Percentiles rank a stretch among this genome's conserved stretches.
Conservation (phyloP, 2,888 invertebrate genomes). For the Leucoma salicis region DNA sequence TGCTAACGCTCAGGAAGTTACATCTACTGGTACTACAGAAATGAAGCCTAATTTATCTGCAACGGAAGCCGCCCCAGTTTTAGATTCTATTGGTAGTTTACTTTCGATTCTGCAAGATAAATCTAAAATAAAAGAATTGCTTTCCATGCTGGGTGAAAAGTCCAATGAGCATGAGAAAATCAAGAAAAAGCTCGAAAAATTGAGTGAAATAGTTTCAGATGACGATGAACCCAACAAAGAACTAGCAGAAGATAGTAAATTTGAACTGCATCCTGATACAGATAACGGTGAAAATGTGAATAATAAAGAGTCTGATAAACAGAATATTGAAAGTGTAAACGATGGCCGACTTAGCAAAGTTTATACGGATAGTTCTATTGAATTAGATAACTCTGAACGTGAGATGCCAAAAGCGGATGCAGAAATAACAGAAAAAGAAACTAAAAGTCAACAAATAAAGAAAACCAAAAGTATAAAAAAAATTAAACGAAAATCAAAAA, state of each 20-base stretch:
- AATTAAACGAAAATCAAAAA: constrained; percentile 25
- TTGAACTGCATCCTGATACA: neutral
- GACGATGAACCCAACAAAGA: constrained; percentile 43
- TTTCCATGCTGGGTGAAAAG: constrained; percentile 64
- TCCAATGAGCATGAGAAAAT: constrained; percentile 73
- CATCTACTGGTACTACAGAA: constrained; percentile 48
- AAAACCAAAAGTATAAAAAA: constrained; percentile 24
- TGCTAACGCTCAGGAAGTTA: constrained; percentile 59
- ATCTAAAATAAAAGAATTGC: constrained; percentile 72
- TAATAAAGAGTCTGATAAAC: neutral
- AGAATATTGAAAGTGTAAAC: neutral
- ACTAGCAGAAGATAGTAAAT: constrained; percentile 4
- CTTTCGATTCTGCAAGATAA: constrained; percentile 70
- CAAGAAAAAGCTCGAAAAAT: constrained; percentile 81
- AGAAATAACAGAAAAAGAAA: neutral
- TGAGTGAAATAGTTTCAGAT: constrained; percentile 80
- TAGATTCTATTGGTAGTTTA: constrained; percentile 56
- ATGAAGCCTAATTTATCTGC: constrained; percentile 31
- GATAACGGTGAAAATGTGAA: neutral
- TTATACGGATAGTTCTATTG: neutral
- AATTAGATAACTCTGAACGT: no score
- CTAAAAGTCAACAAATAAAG: neutral
- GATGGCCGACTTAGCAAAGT: constrained; percentile 3
- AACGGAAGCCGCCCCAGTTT: constrained; percentile 33
- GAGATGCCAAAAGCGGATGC: constrained; percentile 5